Base-by-base conservation (phyloP, 2,797 vertebrate genomes). In the Cyprinodon diabolis region DNA sequence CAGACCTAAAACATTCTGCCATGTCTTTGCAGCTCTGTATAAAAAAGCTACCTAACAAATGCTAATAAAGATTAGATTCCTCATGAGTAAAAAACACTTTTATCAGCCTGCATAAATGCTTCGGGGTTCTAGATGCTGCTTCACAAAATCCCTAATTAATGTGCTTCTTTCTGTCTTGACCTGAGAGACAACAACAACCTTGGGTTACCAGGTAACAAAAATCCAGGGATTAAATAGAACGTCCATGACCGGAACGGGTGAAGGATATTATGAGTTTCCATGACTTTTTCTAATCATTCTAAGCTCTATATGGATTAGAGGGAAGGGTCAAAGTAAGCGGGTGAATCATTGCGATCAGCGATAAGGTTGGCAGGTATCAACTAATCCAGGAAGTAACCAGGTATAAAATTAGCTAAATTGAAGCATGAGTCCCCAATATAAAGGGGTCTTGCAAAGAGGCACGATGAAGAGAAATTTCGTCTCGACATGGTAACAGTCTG, bases 371-470 rank as follows among this genome's bases (percentile, higher is more conserved):
- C 79, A 76, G 82, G 77, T 76, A 89, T 80, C 72, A 81, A 47
- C 66, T 88, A 88, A 91, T 91, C 87, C 89, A 89, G 85, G 82
- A 84, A 85, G 80, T 80, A 70, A 14, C 79, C n/a, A 4, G 69
- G 76, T 94, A 94, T 95, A 95, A 92, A 94, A 89, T 12, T 8
- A 72, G 77, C 58, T 35, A 43, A 17, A 69, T 45, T 40, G 52
- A 72, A 35, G 67, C 67, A 48, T 68, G 67, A 12, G 54, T 76
- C 72, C 62, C 82, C 72, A 72, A 69, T 83, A 66, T 77, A 79
- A 82, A 72, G 72, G 66, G 67, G 17, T 70, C 77, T 70, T 71
- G 49, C 37, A 45, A 82, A 51, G 69, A 84, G 54, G 68, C 68
- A 84, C 73, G 75, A 79, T 86, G 74, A 89, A 81, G 54, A 72